These are phyloP conservation scores for Ormyrus nitidulus DNA, from an alignment of 2,888 invertebrate genomes.

Conservation along the genomic window DNA sequence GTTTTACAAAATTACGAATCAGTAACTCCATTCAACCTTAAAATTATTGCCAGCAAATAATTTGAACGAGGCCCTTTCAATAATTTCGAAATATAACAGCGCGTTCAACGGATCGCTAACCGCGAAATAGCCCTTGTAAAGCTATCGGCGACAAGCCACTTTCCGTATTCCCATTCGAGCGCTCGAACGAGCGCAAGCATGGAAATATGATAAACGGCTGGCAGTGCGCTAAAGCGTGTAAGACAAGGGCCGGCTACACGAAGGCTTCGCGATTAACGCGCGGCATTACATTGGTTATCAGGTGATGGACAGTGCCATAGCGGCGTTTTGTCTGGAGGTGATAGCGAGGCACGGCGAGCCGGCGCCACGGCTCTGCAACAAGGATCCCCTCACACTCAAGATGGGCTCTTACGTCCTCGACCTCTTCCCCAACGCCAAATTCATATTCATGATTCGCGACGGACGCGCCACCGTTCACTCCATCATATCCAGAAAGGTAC, in stretches of 20 bases:
- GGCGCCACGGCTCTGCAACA: conserved; percentile 97
- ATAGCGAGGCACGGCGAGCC: conserved; percentile 97
- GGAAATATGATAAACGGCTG: too few relatives aligned
- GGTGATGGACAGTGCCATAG: conserved; percentile 95
- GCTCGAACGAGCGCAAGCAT: background rate
- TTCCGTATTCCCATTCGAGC: too few relatives aligned
- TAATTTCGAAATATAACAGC: too few relatives aligned
- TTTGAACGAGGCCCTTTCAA: too few relatives aligned
- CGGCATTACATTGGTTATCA: conserved; percentile 61
- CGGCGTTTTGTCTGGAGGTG: conserved; percentile 97
- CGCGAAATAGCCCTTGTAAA: too few relatives aligned
- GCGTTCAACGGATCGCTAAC: too few relatives aligned
- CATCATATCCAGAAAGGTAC: conserved; percentile 94
- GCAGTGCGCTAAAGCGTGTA: too few relatives aligned
- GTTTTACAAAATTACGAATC: too few relatives aligned
- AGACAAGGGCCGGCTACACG: background rate
- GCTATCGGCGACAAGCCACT: too few relatives aligned
- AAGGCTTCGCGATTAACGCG: background rate
- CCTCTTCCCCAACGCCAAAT: conserved; percentile 98
- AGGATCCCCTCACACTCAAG: conserved; percentile 98
- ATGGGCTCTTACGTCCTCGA: conserved; percentile 96
- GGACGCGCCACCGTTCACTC: conserved; percentile 99
- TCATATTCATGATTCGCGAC: conserved; percentile 98
- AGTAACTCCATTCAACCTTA: too few relatives aligned
- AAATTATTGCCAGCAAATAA: too few relatives aligned